Evolutionary conservation across 2,113 vertebrate species (phyloP).

Genomic region (Rhinoderma darwinii): DNA sequence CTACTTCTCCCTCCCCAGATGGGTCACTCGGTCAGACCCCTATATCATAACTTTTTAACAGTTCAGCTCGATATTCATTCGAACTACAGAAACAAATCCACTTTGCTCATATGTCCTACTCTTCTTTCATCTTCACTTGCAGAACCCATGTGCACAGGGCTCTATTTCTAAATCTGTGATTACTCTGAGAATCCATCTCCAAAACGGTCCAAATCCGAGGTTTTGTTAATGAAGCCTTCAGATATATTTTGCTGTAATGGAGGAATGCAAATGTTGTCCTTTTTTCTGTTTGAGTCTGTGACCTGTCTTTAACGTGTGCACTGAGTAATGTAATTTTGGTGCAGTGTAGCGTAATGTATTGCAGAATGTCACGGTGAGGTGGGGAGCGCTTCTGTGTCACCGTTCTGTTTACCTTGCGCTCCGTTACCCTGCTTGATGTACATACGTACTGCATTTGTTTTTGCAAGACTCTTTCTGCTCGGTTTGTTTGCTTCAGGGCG

Average conservation of each 20-base stretch:
- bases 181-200: not conserved
- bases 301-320: constrained; percentile 12
- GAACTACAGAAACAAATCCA: too few relatives aligned
- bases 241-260: not conserved
- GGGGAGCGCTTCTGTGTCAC: constrained; percentile 9
- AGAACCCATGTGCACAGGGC: not conserved
- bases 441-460: constrained; percentile 37
- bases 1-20: too few relatives aligned
- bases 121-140: not conserved
- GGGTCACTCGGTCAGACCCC: too few relatives aligned
- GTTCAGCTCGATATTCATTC: too few relatives aligned
- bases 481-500: constrained; percentile 38
- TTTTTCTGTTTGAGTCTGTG: not conserved
- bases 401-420: constrained; percentile 24
- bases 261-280: not conserved
- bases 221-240: not conserved
- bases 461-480: constrained; percentile 28
- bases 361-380: constrained; percentile 5
- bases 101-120: too few relatives aligned
- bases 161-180: too few relatives aligned
- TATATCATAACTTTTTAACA: too few relatives aligned
- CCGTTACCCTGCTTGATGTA: constrained; percentile 26
- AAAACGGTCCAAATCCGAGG: not conserved
- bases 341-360: not conserved
- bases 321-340: not conserved